Percentiles rank a stretch among this genome's conserved stretches.
phyloP scores from a whole-genome alignment of 2,113 vertebrate genomes.

The Hyaena hyaena region DNA sequence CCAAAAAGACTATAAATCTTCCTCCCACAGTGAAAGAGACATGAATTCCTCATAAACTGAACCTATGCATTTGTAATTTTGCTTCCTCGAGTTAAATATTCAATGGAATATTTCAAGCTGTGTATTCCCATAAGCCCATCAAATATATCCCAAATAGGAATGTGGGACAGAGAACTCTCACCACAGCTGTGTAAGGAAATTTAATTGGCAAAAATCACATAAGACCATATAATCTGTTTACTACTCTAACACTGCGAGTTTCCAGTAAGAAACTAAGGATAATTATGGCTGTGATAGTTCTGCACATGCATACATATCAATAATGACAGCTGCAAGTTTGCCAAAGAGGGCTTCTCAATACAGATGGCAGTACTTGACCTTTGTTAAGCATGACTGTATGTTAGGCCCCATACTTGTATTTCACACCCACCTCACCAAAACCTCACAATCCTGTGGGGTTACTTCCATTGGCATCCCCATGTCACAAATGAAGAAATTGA shows the following conservation, averaged over 20 bases:
- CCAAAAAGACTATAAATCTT: not conserved
- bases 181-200: not conserved
- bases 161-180: not conserved
- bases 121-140: not conserved
- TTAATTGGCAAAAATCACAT: not conserved
- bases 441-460: not conserved
- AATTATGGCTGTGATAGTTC: not conserved
- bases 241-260: not conserved
- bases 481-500: not conserved
- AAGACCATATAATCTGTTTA: not conserved
- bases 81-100: not conserved
- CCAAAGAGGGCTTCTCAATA: not conserved
- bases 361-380: not conserved
- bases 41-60: not conserved
- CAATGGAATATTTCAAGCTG: not conserved
- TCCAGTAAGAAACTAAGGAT: not conserved
- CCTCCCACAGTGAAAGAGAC: not conserved
- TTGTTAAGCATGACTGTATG: not conserved
- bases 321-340: not conserved
- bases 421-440: not conserved
- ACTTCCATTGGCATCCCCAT: not conserved
- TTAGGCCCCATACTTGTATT: not conserved
- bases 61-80: not conserved
- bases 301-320: not conserved
- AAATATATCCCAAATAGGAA: not conserved